phyloP scores from a whole-genome alignment of 2,113 vertebrate species.

The Myiozetetes cayanensis region DNA sequence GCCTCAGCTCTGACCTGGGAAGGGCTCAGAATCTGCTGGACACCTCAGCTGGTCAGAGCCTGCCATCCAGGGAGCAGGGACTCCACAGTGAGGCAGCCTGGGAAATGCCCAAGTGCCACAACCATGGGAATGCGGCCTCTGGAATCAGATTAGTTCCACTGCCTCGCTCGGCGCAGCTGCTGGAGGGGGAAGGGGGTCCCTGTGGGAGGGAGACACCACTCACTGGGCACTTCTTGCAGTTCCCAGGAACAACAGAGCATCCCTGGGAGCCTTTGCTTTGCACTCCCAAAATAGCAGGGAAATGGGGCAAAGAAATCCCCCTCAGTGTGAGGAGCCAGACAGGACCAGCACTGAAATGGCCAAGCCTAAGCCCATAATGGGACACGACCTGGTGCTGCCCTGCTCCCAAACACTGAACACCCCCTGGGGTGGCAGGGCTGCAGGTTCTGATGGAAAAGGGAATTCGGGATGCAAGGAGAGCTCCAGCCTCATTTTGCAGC shows the following conservation, averaged over 20 bases:
- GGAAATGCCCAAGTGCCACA: constrained; percentile 78
- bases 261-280: not conserved
- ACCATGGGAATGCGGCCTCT: constrained; percentile 75
- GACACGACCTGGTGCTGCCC: not conserved
- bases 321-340: not conserved
- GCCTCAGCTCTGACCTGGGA: constrained; percentile 1
- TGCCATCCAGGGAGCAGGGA: constrained; percentile 68
- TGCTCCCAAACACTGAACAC: accelerated
- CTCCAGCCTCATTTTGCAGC: not conserved
- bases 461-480: not conserved
- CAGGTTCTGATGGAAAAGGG: not conserved
- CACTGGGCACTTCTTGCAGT: not conserved
- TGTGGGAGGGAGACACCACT: not conserved
- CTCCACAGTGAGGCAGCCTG: constrained; percentile 81
- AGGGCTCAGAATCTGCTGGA: constrained; percentile 32
- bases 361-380: not conserved
- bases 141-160: constrained; percentile 75
- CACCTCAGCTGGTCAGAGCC: constrained; percentile 59
- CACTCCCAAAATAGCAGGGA: not conserved
- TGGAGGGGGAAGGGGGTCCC: constrained; percentile 1
- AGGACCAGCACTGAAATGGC: not conserved
- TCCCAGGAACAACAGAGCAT: not conserved
- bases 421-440: not conserved
- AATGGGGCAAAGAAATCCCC: not conserved
- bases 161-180: constrained; percentile 58